Base-by-base conservation (phyloP, 2,888 invertebrate genomes). In the Exocentrus adspersus region DNA sequence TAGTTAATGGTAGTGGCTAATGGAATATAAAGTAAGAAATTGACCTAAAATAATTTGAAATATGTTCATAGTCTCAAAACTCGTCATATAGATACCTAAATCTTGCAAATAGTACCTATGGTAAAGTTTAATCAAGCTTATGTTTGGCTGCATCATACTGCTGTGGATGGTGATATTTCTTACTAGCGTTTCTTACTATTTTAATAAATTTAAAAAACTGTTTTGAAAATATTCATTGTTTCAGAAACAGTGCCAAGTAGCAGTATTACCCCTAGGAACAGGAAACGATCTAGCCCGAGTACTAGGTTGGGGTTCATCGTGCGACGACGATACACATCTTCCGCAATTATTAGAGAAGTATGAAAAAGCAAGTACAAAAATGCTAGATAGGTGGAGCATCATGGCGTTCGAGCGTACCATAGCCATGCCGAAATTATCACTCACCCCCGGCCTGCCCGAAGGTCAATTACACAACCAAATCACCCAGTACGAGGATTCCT, bases 231-330 rank as follows among this genome's bases (percentile, higher is more conserved):
- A n/a, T n/a, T n/a, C n/a, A n/a, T n/a, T 56, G 12, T 79, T 77
- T 68, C 83, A 94, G 94, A 92, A 92, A 80, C 93, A 94, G 85
- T 95, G 95, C 69, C 97, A 97, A 84, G 92, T 98, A 19, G 97
- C 97, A 17, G 96, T 98, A 1, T 86, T 98, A 65, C 98, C 98
- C 0, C 85, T 98, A 73, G 98, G 98, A 41, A 98, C 98, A 0
- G 98, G 98, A 51, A 98, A 98, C 83, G 98, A 98, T 82, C 86
- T 98, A 75, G 97, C 98, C 0, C 87, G 98, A 6, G 97, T 98
- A 3, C 84, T 96, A 14, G 98, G 98, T 37, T 98, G 98, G 98
- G 98, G 98, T 9, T 91, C 95, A 6, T 93, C 95, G 9, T 97
- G 97, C 79, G 97, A 97, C 78, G 97, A 97, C 79, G 97, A 97